phyloP scores from a whole-genome alignment of 2,113 vertebrate genomes.

The Ovis canadensis region DNA sequence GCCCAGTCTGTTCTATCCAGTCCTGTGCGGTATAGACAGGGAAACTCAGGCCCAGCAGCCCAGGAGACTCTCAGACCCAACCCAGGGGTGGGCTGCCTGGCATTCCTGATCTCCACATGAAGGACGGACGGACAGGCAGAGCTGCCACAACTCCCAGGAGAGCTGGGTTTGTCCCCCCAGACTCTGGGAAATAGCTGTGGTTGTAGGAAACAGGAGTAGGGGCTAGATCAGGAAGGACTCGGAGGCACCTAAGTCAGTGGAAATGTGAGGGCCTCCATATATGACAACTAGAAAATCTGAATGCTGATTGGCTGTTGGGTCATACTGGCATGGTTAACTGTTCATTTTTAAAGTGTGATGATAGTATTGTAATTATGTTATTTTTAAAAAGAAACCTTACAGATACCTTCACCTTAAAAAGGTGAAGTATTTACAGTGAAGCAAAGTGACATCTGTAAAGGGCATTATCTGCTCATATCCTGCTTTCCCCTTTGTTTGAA shows the following conservation, averaged over 20 bases:
- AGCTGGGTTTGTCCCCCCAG: background rate
- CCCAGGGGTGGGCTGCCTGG: background rate
- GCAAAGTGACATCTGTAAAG: background rate
- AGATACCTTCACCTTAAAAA: background rate
- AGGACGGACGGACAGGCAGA: rapidly evolving
- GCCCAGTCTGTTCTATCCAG: background rate
- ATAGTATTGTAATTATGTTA: background rate
- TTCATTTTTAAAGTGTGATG: background rate
- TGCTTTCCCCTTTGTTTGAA: background rate
- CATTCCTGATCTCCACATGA: background rate
- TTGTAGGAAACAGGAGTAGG: background rate
- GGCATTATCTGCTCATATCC: background rate
- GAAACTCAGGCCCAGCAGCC: background rate
- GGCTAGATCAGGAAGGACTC: background rate
- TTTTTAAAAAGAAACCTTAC: background rate
- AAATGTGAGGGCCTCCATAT: background rate
- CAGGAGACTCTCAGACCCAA: background rate
- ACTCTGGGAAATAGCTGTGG: background rate
- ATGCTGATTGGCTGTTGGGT: background rate
- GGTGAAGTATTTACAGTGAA: background rate
- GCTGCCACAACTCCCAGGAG: background rate
- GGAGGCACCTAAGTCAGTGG: background rate
- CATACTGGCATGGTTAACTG: background rate
- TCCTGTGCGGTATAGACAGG: background rate
- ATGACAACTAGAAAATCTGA: background rate